phyloP scores from a whole-genome alignment of 2,888 invertebrate genomes.

The Andrena fulva region DNA sequence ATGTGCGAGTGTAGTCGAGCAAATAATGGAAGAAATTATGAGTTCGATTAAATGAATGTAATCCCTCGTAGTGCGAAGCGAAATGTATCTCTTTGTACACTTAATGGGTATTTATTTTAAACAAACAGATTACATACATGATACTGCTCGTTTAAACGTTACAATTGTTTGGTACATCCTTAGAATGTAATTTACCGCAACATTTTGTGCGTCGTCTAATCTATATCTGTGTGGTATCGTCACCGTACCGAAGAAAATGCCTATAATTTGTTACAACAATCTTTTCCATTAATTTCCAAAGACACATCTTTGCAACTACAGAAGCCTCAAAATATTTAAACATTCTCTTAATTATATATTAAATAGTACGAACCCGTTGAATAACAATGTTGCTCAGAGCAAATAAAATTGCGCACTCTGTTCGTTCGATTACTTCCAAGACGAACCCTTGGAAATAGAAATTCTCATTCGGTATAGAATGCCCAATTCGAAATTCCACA shows the following conservation, averaged over 20 bases:
- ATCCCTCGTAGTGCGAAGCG: constrained; percentile 9
- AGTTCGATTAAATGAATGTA: constrained; percentile 13
- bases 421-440: constrained; percentile 21
- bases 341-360: constrained; percentile 18
- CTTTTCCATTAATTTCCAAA: constrained; percentile 30
- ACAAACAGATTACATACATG: constrained; percentile 79
- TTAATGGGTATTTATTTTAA: constrained; percentile 80
- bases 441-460: constrained; percentile 17
- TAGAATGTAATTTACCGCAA: constrained; percentile 70
- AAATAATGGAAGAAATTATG: not conserved
- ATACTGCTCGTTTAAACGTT: constrained; percentile 75
- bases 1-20: not conserved
- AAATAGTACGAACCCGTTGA: constrained; percentile 25
- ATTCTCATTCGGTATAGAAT: constrained; percentile 10
- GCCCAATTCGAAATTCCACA: constrained; percentile 27
- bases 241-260: constrained; percentile 74
- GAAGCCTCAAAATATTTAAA: constrained; percentile 46
- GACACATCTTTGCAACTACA: constrained; percentile 42
- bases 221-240: constrained; percentile 71
- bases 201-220: constrained; percentile 73
- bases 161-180: constrained; percentile 74
- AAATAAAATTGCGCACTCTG: constrained; percentile 20
- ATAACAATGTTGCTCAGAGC: constrained; percentile 41
- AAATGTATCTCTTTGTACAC: constrained; percentile 56
- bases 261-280: constrained; percentile 61